A percentile compares a stretch with the other conserved stretches of the same genome.
phyloP scores from a whole-genome alignment of 2,797 vertebrate species.

The Enteromius fasciolatus region DNA sequence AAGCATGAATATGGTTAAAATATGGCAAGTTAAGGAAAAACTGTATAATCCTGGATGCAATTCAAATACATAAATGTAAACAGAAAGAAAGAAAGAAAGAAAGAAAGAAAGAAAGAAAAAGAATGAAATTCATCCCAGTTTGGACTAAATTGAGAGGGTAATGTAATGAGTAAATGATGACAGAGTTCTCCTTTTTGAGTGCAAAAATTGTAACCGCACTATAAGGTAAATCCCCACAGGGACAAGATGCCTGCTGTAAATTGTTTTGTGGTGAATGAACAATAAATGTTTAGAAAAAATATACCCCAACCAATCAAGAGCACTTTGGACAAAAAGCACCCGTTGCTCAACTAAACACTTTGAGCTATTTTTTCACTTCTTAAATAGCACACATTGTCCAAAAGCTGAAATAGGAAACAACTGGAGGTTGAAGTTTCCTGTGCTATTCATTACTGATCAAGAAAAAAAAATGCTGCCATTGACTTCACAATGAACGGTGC shows the following conservation, averaged over 20 bases:
- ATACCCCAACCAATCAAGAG: neutral
- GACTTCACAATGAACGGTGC: conserved; percentile 47
- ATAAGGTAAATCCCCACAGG: conserved; percentile 3
- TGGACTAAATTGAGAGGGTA: neutral
- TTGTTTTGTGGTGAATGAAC: conserved; percentile 10
- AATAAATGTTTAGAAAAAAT: conserved; percentile 39
- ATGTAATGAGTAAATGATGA: neutral
- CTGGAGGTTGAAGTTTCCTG: conserved; percentile 54
- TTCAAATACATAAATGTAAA: neutral
- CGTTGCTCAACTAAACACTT: conserved; percentile 41
- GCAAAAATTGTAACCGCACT: neutral
- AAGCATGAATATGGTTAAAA: neutral
- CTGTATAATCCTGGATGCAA: neutral
- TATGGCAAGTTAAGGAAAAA: neutral
- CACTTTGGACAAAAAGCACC: conserved; percentile 24
- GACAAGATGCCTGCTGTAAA: conserved; percentile 3
- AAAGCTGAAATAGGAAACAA: conserved; percentile 50
- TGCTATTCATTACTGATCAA: conserved; percentile 55
- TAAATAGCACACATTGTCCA: conserved; percentile 46
- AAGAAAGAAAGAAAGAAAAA: neutral
- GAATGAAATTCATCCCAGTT: neutral
- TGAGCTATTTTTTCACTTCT: conserved; percentile 43
- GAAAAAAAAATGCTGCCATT: conserved; percentile 43
- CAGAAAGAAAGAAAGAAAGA: neutral
- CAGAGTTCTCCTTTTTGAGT: neutral